Percentiles rank a stretch among this genome's conserved stretches.
These are phyloP conservation scores for Sesia bembeciformis DNA, from an alignment of 2,888 invertebrate species.

Conservation along the genomic window DNA sequence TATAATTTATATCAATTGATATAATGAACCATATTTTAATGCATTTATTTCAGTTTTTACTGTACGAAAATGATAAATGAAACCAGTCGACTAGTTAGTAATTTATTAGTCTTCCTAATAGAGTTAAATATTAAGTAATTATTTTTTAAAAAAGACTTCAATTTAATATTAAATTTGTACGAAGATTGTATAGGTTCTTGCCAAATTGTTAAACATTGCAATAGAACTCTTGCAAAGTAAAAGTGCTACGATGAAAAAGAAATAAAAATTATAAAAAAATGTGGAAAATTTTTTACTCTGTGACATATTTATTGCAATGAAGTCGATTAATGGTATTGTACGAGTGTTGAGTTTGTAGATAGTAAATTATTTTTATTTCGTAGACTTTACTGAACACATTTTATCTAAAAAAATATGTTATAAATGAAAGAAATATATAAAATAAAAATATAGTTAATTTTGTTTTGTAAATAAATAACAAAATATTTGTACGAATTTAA, in stretches of 20 bases:
- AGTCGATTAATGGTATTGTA: conserved; percentile 9
- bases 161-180: no score
- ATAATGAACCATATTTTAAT: neutral
- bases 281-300: conserved; percentile 11
- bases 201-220: conserved; percentile 35
- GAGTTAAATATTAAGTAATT: neutral
- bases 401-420: no score
- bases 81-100: neutral
- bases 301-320: neutral
- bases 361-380: neutral
- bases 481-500: no score
- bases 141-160: conserved; percentile 3
- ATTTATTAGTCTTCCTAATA: neutral
- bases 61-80: neutral
- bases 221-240: neutral
- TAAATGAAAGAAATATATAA: no score
- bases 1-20: no score
- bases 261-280: conserved; percentile 14
- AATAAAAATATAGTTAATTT: conserved; percentile 3
- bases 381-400: no score
- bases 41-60: neutral
- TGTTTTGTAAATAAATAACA: conserved; percentile 5
- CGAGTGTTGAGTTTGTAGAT: conserved; percentile 9
- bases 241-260: conserved; percentile 4
- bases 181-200: conserved; percentile 35